phyloP scores from a whole-genome alignment of 1,140 invertebrate species.

The Acyrthosiphon pisum region DNA sequence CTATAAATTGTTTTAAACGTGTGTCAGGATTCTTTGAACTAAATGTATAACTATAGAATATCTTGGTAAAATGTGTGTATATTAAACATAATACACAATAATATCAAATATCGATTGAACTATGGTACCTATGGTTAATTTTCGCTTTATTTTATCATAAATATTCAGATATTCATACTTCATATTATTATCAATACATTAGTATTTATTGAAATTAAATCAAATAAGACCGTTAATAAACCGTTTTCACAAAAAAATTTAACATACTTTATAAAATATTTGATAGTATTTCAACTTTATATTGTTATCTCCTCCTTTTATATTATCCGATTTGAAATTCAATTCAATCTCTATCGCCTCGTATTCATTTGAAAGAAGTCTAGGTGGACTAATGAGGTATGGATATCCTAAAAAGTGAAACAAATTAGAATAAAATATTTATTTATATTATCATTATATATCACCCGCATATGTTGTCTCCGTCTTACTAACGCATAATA shows the following conservation, averaged over 20 bases:
- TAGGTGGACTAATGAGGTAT: slow-evolving; percentile 12
- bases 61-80: too few species aligned
- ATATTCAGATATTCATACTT: not conserved
- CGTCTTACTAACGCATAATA: too few species aligned
- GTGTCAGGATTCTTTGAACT: too few species aligned
- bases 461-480: too few species aligned
- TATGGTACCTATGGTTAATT: too few species aligned
- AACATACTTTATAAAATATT: slow-evolving; percentile 10
- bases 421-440: not conserved
- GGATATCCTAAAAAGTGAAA: not conserved
- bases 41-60: not conserved
- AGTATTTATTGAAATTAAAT: too few species aligned
- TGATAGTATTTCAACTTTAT: slow-evolving; percentile 1
- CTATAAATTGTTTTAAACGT: not conserved
- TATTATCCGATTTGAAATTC: not conserved
- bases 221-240: too few species aligned
- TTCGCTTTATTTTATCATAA: not conserved
- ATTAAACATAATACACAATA: not conserved
- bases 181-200: not conserved
- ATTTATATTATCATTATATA: too few species aligned
- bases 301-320: not conserved
- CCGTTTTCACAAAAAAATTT: not conserved
- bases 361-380: not conserved
- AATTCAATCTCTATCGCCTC: not conserved
- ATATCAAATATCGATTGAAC: not conserved